Evolutionary conservation across 2,113 vertebrate species (phyloP).

Genomic region (Muntiacus muntjak): DNA sequence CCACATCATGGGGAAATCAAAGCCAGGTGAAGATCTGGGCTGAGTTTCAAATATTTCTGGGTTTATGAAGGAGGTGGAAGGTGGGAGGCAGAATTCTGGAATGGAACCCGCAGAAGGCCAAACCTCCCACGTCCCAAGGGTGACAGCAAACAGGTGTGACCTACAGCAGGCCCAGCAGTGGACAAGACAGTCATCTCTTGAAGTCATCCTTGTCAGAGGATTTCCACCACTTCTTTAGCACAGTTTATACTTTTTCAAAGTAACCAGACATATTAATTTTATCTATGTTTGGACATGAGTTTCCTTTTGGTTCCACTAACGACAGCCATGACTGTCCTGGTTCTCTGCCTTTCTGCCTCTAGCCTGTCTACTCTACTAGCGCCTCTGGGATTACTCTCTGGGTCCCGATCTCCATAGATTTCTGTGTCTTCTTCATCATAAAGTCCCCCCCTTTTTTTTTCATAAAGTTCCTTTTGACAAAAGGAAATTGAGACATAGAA

Average conservation of each 20-base stretch:
- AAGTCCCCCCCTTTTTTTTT: background rate
- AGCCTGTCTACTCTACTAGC: background rate
- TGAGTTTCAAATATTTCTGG: conserved; percentile 55
- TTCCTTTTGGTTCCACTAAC: background rate
- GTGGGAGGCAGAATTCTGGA: conserved; percentile 50
- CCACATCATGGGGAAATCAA: conserved; percentile 58
- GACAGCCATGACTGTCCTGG: background rate
- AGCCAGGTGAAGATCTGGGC: conserved; percentile 68
- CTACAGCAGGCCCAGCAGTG: background rate
- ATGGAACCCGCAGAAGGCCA: background rate
- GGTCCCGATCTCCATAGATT: background rate
- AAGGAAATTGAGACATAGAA: conserved; percentile 48
- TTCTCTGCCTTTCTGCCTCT: background rate
- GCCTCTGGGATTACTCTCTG: background rate
- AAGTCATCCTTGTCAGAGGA: background rate
- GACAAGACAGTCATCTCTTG: background rate
- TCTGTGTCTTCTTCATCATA: conserved; percentile 4
- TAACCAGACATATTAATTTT: background rate
- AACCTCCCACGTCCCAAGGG: conserved; percentile 24
- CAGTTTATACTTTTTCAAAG: background rate
- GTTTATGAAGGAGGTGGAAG: conserved; percentile 40
- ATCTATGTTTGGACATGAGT: background rate
- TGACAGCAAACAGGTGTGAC: conserved; percentile 31
- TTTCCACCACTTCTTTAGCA: background rate
- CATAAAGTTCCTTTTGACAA: conserved; percentile 19